Base-by-base conservation (phyloP, 2,888 invertebrate genomes). In the Drosophila mayaguana region DNA sequence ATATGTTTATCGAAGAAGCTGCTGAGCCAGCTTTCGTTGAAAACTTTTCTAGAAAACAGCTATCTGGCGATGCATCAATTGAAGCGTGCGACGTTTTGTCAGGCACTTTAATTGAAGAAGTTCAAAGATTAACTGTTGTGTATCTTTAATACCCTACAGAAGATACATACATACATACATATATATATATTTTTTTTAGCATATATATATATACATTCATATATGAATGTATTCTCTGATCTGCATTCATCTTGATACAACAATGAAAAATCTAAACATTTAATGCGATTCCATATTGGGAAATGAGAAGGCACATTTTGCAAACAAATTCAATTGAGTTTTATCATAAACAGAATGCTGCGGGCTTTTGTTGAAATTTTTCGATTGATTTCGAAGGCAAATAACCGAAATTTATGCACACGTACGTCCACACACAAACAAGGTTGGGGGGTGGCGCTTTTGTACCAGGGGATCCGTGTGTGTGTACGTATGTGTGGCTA, bases 71-170 rank as follows among this genome's bases (percentile, higher is more conserved):
- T 34, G 54, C 62, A 48, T 54, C 67, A 79, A 79, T 79, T 79
- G 40, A 78, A 62, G 65, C 42, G 57, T 36, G 22, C 53, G 50
- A 62, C 54, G 45, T 25, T 66, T 63, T 45, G 81, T 36, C 67
- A 65, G 45, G 57, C 68, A 69, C 63, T 83, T 88, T 70, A 86
- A 86, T 86, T 86, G 70, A 69, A 50, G 38, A 61, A 76, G 90
- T 74, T 89, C 86, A 86, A 67, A 88, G 86, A 68, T 88, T 82
- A 88, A 86, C 73, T 89, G 78, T 63, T 71, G 64, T 71, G 69
- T 42, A 25, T 61, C 55, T 59, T 42, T 32, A 14, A 45, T 56
- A 28, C 50, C 22, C 3, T 38, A 16, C 22, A 54, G 36, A 16
- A 36, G 2, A 53, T 25, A 22, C 34, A 36, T 11, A 22, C 18